phyloP scores from a whole-genome alignment of 2,888 invertebrate species.

The Drosophila meridionalis region DNA sequence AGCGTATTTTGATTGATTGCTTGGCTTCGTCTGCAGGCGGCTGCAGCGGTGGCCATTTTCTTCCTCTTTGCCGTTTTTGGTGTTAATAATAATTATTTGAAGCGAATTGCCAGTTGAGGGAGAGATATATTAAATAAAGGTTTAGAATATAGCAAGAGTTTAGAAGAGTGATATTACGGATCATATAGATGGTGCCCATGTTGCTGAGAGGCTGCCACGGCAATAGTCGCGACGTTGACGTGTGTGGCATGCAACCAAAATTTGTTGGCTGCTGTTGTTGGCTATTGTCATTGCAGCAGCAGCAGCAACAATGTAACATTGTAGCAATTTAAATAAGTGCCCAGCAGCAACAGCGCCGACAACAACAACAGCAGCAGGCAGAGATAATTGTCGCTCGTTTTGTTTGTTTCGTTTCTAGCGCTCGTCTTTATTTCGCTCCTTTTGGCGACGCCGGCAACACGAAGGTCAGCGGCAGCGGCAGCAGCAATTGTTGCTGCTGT shows the following conservation, averaged over 20 bases:
- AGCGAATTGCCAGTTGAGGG: constrained; percentile 27
- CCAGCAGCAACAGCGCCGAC: constrained; percentile 37
- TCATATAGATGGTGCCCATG: background rate
- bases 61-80: constrained; percentile 60
- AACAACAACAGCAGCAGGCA: constrained; percentile 13
- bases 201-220: constrained; percentile 20
- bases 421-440: constrained; percentile 58
- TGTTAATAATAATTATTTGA: constrained; percentile 75
- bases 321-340: constrained; percentile 76
- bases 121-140: background rate
- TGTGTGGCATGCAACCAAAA: constrained; percentile 75
- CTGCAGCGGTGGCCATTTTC: constrained; percentile 28
- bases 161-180: background rate
- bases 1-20: constrained; percentile 69
- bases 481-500: constrained; percentile 48
- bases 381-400: constrained; percentile 68
- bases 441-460: constrained; percentile 63
- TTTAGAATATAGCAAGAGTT: background rate
- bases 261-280: constrained; percentile 53
- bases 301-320: constrained; percentile 46
- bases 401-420: constrained; percentile 64
- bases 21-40: constrained; percentile 31
- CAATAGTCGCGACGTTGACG: constrained; percentile 45
- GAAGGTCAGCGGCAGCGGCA: constrained; percentile 58
- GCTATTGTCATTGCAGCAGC: constrained; percentile 45